Base-by-base conservation (phyloP, 2,797 vertebrate genomes). In the Aulostomus chinensis region DNA sequence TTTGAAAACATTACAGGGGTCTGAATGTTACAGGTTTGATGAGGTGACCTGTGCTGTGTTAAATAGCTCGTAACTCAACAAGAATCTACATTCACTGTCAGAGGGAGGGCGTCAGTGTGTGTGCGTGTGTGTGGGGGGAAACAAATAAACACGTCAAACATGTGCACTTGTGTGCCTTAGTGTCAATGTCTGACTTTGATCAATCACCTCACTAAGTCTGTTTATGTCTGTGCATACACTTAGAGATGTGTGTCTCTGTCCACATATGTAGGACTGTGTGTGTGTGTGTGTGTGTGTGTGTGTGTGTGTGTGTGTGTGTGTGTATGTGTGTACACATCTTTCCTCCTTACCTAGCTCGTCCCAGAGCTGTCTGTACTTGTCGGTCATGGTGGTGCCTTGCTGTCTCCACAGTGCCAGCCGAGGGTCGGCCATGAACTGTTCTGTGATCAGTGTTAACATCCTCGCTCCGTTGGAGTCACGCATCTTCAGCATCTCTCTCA, bases 401-500 rank as follows among this genome's bases (percentile, higher is more conserved):
- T 98, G 97, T 72, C 93, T 94, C 97, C 97, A 99, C 77, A 98
- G 92, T 1, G 92, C 92, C 57, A 99, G 92, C 33, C 96, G 93
- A 40, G 96, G 97, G 88, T 99, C 97, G 36, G 94, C 95, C 96
- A 99, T 98, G 90, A 99, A 99, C 84, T 99, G 96, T 73, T 98
- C 97, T 15, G 97, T 99, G 92, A 99, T 98, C 89, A 99, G 88
- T 8, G 94, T 98, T 89, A 99, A 86, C 96, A 99, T 98, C 58
- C 97, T 94, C 42, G 97, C 97, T 65, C 96, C 97, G 22, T 99
- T 99, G 61, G 96, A 98, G 87, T 99, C 97, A 62, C 96, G 93
- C 97, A 98, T 99, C 85, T 96, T 98, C 86, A 99, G 89, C 97
- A 99, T 99, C 88, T 99, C 97, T 86, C 96, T 93, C 81, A 99